Percentiles rank a stretch among this genome's conserved stretches.
Conservation (phyloP, 2,113 vertebrate genomes). For the Limanda limanda region DNA sequence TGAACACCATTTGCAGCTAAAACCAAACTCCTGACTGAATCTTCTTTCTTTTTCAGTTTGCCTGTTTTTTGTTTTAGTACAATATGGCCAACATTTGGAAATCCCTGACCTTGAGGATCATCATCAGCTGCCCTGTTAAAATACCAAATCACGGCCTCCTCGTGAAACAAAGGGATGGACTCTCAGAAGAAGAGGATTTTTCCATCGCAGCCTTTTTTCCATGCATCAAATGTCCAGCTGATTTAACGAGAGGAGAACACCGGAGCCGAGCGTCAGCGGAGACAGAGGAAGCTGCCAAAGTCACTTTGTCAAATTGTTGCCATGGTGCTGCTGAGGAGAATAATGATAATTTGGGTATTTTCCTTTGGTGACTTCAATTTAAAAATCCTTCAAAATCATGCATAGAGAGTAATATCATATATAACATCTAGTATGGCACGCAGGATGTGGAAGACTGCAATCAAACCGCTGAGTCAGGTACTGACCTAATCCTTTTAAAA, state of each 20-base stretch:
- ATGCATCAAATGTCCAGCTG: constrained; percentile 52
- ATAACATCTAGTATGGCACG: no score
- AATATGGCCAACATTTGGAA: constrained; percentile 8
- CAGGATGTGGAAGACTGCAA: no score
- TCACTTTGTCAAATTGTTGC: constrained; percentile 39
- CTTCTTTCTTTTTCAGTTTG: neutral
- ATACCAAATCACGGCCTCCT: constrained; percentile 56
- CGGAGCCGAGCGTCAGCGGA: constrained; percentile 22
- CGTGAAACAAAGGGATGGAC: constrained; percentile 46
- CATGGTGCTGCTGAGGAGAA: neutral
- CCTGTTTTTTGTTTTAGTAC: neutral
- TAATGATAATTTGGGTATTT: neutral
- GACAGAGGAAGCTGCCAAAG: constrained; percentile 54
- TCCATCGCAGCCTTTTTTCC: constrained; percentile 62
- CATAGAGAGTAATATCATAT: neutral
- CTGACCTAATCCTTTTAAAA: no score
- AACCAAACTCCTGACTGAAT: neutral
- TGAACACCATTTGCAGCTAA: neutral
- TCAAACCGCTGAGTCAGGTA: no score
- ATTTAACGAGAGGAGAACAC: constrained; percentile 61
- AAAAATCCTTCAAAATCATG: no score
- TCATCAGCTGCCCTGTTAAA: constrained; percentile 44
- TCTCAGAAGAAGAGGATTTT: constrained; percentile 48
- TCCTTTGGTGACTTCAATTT: neutral
- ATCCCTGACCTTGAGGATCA: constrained; percentile 21